Evolutionary conservation across 37 sponge, comb jelly and placozoan species (phyloP).

Genomic region (Tethya wilhelma): DNA sequence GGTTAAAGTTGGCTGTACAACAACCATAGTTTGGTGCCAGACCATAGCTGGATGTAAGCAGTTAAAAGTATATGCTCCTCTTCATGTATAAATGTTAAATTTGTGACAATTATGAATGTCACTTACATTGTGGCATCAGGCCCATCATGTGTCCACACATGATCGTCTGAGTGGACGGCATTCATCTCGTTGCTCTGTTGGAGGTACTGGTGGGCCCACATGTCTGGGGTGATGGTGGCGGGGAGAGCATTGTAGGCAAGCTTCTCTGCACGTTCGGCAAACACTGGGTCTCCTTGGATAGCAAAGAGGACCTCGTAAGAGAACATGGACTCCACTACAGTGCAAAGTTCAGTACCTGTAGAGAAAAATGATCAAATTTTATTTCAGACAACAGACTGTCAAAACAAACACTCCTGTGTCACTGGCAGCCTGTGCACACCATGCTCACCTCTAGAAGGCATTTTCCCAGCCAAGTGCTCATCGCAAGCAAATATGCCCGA

Average conservation of each 20-base stretch:
- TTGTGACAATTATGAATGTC: too few relatives aligned
- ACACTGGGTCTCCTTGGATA: constrained; percentile 67
- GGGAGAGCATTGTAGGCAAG: constrained; percentile 79
- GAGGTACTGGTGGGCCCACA: constrained; percentile 90
- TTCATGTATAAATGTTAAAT: too few relatives aligned
- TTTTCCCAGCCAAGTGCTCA: constrained; percentile 79
- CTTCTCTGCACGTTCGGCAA: constrained; percentile 81
- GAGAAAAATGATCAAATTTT: too few relatives aligned
- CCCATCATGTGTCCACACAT: constrained; percentile 73
- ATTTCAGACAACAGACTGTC: too few relatives aligned
- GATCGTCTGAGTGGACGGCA: constrained; percentile 49
- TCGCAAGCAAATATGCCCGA: constrained; percentile 78
- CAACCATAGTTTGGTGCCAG: constrained; percentile 87
- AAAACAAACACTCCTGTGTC: too few relatives aligned
- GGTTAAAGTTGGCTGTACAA: constrained; percentile 86
- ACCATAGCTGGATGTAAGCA: constrained; percentile 43
- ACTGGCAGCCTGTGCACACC: too few relatives aligned
- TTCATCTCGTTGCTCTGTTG: constrained; percentile 79
- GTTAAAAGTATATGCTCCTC: neutral
- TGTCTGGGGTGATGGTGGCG: constrained; percentile 79
- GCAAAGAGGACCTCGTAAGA: constrained; percentile 65
- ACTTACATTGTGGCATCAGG: constrained; percentile 72
- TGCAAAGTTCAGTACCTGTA: constrained; percentile 77
- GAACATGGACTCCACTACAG: constrained; percentile 81
- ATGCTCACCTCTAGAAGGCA: constrained; percentile 82